A percentile compares a stretch with the other conserved stretches of the same genome.
Conservation (phyloP, 2,797 vertebrate species). For the Pseudomugil tenellus region DNA sequence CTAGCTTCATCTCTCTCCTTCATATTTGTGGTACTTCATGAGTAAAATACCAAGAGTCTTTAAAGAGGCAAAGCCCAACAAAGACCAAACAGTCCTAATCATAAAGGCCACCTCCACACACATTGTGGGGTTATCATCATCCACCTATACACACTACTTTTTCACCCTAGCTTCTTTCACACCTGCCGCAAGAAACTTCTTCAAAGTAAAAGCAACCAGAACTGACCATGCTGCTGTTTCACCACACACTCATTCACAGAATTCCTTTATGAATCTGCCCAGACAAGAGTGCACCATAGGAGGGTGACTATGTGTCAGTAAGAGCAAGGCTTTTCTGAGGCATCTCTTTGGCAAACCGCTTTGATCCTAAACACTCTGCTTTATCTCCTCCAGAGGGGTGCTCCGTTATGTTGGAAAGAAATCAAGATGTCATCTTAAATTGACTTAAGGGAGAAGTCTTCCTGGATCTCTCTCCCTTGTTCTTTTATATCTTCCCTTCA, state of each 20-base stretch:
- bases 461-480: slow-evolving; percentile 71
- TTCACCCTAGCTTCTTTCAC: slow-evolving; percentile 26
- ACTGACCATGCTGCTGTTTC: slow-evolving; percentile 20
- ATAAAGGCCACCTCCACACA: slow-evolving; percentile 11
- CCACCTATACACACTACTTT: slow-evolving; percentile 14
- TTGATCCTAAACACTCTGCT: slow-evolving; percentile 81
- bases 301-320: slow-evolving; percentile 65
- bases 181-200: slow-evolving; percentile 29
- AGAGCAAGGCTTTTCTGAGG: slow-evolving; percentile 65
- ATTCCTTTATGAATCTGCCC: slow-evolving; percentile 49
- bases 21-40: slow-evolving; percentile 45
- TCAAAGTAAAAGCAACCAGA: slow-evolving; percentile 24
- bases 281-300: slow-evolving; percentile 60
- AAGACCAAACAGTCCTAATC: slow-evolving; percentile 34
- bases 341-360: slow-evolving; percentile 68
- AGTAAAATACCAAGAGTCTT: slow-evolving; percentile 57
- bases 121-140: slow-evolving; percentile 1
- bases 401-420: slow-evolving; percentile 71
- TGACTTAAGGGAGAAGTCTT: slow-evolving; percentile 77
- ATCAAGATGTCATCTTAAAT: slow-evolving; percentile 85
- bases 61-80: slow-evolving; percentile 63
- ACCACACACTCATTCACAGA: slow-evolving; percentile 35
- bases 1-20: slow-evolving; percentile 54
- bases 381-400: slow-evolving; percentile 72
- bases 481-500: slow-evolving; percentile 66